Percentiles rank a stretch among this genome's conserved stretches.
Evolutionary conservation across 2,797 vertebrate genomes (phyloP).

Genomic region (Melanotaenia boesemani): DNA sequence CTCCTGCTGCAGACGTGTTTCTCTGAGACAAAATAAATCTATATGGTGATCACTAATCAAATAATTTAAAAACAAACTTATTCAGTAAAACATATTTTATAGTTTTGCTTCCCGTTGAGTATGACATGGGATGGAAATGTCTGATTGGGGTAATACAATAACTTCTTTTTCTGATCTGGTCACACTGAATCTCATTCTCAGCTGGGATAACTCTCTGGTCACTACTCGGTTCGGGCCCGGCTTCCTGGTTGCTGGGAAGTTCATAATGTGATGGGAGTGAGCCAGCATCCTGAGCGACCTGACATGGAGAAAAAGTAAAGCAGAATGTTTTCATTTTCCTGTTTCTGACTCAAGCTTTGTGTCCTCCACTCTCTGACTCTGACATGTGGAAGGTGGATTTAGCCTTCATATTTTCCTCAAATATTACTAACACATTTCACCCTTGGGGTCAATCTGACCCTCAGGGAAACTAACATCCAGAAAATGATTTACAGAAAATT

Average conservation of each 20-base stretch:
- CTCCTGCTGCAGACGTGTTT: too few species aligned
- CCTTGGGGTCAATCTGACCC: too few species aligned
- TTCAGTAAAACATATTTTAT: too few species aligned
- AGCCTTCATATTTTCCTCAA: not conserved
- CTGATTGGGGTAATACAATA: not conserved
- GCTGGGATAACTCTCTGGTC: constrained; percentile 31
- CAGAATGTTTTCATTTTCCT: constrained; percentile 22
- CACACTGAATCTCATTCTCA: constrained; percentile 16
- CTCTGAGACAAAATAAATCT: too few species aligned
- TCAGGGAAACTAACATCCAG: too few species aligned
- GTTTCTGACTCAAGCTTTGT: constrained; percentile 11
- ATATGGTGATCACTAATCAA: too few species aligned
- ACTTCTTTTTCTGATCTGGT: constrained; percentile 5
- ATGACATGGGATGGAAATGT: not conserved
- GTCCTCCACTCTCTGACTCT: constrained; percentile 14
- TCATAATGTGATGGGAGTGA: constrained; percentile 50
- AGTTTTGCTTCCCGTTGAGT: too few species aligned
- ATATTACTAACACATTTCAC: too few species aligned
- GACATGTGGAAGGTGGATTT: constrained; percentile 1
- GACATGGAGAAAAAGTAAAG: constrained; percentile 50
- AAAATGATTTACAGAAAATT: too few species aligned
- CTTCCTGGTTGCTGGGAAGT: constrained; percentile 43
- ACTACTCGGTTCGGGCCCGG: constrained; percentile 27
- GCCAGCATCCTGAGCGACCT: constrained; percentile 59
- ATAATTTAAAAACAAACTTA: too few species aligned